Percentiles rank a stretch among this genome's conserved stretches.
Evolutionary conservation across 2,113 vertebrate species (phyloP).

Genomic region (Brachirus orientalis): DNA sequence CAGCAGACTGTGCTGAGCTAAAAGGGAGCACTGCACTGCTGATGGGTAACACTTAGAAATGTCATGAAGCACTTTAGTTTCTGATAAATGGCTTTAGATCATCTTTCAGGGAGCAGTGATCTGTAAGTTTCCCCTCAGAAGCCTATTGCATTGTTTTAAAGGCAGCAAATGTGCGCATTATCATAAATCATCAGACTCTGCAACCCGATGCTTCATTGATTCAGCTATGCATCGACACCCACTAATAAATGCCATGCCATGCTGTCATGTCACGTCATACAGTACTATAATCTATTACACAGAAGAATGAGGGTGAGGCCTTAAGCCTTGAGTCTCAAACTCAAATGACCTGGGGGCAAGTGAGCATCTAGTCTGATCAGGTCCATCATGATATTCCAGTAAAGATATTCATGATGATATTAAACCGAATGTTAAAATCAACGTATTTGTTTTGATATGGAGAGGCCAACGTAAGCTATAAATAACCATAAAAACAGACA

Average conservation of each 20-base stretch:
- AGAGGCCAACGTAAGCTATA: no score
- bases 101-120: slow-evolving; percentile 53
- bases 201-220: slow-evolving; percentile 32
- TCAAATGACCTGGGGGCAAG: no score
- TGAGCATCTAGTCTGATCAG: no score
- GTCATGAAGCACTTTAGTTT: slow-evolving; percentile 39
- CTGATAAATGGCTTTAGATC: slow-evolving; percentile 43
- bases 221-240: slow-evolving; percentile 18
- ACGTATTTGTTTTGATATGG: no score
- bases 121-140: slow-evolving; percentile 49
- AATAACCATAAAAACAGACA: no score
- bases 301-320: no score
- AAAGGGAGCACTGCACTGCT: slow-evolving; percentile 1
- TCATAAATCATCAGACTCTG: slow-evolving; percentile 43
- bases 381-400: no score
- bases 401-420: no score
- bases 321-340: no score
- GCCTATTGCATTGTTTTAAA: slow-evolving; percentile 42
- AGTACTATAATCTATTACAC: no score
- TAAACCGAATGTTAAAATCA: no score
- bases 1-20: not conserved
- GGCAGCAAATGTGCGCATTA: slow-evolving; percentile 53
- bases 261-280: not conserved
- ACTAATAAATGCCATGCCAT: not conserved
- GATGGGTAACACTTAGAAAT: slow-evolving; percentile 23